A percentile compares a stretch with the other conserved stretches of the same genome.
Conservation (phyloP, 2,113 vertebrate genomes). For the Noctilio leporinus region DNA sequence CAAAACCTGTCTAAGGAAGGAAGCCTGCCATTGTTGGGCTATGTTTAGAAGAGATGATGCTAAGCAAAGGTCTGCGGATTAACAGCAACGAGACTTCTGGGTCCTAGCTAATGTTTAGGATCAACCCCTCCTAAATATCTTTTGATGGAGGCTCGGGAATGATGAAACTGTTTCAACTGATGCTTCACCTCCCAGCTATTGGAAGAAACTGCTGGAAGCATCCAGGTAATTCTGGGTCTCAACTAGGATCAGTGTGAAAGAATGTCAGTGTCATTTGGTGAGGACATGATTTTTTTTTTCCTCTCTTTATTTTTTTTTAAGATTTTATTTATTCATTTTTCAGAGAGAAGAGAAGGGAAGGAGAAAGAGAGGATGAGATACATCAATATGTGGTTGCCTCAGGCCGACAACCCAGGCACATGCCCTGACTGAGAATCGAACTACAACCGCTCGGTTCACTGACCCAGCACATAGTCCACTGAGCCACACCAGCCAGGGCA, state of each 20-base stretch:
- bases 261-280: not conserved
- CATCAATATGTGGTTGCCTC: too few species aligned
- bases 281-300: too few species aligned
- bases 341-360: too few species aligned
- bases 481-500: too few species aligned
- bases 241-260: not conserved
- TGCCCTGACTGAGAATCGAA: too few species aligned
- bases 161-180: not conserved
- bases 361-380: too few species aligned
- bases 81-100: not conserved
- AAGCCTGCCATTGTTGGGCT: slow-evolving; percentile 50
- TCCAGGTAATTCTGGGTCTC: not conserved
- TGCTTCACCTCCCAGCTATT: not conserved
- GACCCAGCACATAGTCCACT: too few species aligned
- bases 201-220: not conserved
- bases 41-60: slow-evolving; percentile 48
- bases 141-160: not conserved
- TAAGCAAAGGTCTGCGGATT: not conserved
- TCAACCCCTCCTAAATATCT: not conserved
- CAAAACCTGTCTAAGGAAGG: slow-evolving; percentile 35
- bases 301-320: too few species aligned
- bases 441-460: too few species aligned
- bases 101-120: not conserved
- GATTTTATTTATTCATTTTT: too few species aligned
- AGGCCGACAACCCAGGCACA: too few species aligned